Base-by-base conservation (phyloP, 2,113 vertebrate genomes). In the Oreochromis tanganicae region DNA sequence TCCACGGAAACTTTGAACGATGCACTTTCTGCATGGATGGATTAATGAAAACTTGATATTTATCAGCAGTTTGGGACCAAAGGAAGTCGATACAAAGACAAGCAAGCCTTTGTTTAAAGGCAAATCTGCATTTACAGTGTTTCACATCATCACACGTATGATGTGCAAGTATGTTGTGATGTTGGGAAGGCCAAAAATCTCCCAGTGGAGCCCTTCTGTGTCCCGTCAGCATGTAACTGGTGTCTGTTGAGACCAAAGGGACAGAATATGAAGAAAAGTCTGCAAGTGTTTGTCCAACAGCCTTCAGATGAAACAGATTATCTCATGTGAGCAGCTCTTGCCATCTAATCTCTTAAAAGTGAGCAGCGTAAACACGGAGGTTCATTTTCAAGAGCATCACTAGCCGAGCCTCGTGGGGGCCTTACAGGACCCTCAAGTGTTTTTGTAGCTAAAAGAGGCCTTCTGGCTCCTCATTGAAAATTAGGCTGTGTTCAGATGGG, bases 261-360 rank as follows among this genome's bases (percentile, higher is more conserved):
- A 89, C 54, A 19, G 48, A 84, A 87, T 55, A 86, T 86, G 48
- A 87, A 89, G 59, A 59, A 71, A 88, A 34, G 66, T 82, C 11
- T 86, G 84, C 41, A 89, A 80, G 81, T 89, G 91, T 95, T 95
- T 94, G 90, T 92, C 92, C 92, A 91, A 84, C 85, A 78, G 92
- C 68, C 88, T 88, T 81, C 50, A 55, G 88, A 90, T 89, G 68
- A 56, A 85, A 87, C 46, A 81, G 73, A 85, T 66, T 73, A 93
- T 68, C 93, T 94, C 94, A n/a, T 85, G 94, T 86, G 92, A 93
- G 66, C 52, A 86, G 54, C 71, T 34, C 2, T 17, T 19, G 56
- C 63, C 68, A 88, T 93, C 91, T 93, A 94, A 95, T 96, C 92
- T 95, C 82, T 90, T 87, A 83, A 90, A 38, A 95, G 85, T 88